Base-by-base conservation (phyloP, 1,140 invertebrate genomes). In the Ips typographus region DNA sequence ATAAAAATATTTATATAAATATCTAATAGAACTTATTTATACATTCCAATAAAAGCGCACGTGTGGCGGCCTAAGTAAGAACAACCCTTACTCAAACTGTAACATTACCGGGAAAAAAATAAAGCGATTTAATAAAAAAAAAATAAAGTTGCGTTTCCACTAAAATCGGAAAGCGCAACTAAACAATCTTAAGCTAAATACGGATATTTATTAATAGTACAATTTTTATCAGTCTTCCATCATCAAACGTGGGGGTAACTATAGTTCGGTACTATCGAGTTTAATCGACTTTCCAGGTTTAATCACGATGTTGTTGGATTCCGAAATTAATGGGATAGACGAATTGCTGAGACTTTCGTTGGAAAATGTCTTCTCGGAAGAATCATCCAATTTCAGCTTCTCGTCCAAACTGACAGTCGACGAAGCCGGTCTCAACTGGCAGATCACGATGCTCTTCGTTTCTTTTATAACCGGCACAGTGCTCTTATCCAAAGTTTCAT, bases 401-500 rank as follows among this genome's bases (percentile, higher is more conserved):
- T 71, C 56, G 36, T 65, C 57, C 37, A 71, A 58, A 55, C 61
- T 65, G n/a, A 65, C 49, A 7, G 44, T 44, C n/a, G 69, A 71
- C 4, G 69, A 71, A 40, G 69, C 69, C 2, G 69, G 69, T 53
- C 58, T 49, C 40, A 71, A 44, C 42, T 71, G 69, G 55, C 69
- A 71, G 41, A 71, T 71, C 4, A 71, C 69, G 36, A 71, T 65
- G 42, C 58, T 65, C 47, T 71, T 63, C 3, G 56, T 71, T 40
- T 70, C 64, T 49, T 70, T 68, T 7, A 66, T 57, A n/a, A 67
- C 44, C 40, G 68, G 64, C 37, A 61, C 58, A 3, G 59, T 57
- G 47, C 71, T 75, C 41, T 76, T 76, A 63, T 79, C 77, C 53
- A 79, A 64, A 8, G 77, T 77, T 60, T 79, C 77, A 56, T 79